Evolutionary conservation across 2,113 vertebrate species (phyloP).

Genomic region (Anoplopoma fimbria): DNA sequence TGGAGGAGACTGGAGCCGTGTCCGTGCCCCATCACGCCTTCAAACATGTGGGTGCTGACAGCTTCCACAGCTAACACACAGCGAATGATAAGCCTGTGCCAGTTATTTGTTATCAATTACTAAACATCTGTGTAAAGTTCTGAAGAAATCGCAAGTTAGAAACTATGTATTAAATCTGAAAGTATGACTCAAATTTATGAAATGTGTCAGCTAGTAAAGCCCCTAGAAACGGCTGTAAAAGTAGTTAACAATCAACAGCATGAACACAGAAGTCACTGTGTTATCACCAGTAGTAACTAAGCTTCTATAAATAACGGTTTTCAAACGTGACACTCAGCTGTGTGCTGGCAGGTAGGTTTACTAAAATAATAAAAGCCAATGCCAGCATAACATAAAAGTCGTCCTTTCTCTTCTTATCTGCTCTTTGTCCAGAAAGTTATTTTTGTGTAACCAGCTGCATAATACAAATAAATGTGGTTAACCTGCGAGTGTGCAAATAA

Average conservation of each 20-base stretch:
- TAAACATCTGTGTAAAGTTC: slow-evolving; percentile 6
- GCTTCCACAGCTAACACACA: not conserved
- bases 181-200: not conserved
- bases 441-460: not conserved
- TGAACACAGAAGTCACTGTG: not conserved
- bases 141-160: not conserved
- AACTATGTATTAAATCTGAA: slow-evolving; percentile 4
- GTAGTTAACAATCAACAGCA: not conserved
- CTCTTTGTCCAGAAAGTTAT: not conserved
- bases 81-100: not conserved
- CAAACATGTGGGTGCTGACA: slow-evolving; percentile 90
- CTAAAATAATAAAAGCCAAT: not conserved
- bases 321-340: not conserved
- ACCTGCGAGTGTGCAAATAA: not conserved
- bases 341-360: not conserved
- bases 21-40: slow-evolving; percentile 95
- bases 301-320: not conserved
- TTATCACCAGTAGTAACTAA: not conserved
- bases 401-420: not conserved
- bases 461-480: not conserved
- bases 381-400: not conserved
- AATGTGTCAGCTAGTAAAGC: not conserved
- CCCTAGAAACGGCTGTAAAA: not conserved
- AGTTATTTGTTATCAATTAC: slow-evolving; percentile 9
- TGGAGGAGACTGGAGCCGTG: slow-evolving; percentile 92